These are phyloP conservation scores for Diachasma alloeum DNA, from an alignment of 1,140 invertebrate species.

Conservation along the genomic window DNA sequence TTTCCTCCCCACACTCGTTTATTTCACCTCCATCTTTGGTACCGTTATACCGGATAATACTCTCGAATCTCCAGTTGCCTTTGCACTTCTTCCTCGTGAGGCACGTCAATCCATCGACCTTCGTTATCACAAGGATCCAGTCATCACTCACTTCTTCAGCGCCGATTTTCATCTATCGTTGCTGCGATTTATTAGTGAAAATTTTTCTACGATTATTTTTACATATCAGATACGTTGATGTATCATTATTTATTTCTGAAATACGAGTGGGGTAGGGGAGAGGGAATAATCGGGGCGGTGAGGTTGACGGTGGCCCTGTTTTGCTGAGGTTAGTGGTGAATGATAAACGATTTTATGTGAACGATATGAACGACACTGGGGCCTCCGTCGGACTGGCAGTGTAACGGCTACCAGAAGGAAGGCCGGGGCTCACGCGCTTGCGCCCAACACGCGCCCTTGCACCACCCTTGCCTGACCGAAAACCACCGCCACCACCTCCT, in stretches of 20 bases:
- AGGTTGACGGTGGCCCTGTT: conserved; percentile 1
- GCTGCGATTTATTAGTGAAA: not conserved
- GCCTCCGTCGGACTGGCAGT: conserved; percentile 44
- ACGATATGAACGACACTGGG: conserved; percentile 36
- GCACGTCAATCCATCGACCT: not conserved
- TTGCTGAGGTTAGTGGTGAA: not conserved
- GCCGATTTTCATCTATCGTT: not conserved
- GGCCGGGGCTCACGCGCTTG: conserved; percentile 31
- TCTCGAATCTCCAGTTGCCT: not conserved
- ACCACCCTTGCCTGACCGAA: conserved; percentile 23
- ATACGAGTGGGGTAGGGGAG: not conserved
- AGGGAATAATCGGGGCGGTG: not conserved
- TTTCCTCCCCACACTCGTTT: not conserved
- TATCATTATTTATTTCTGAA: not conserved
- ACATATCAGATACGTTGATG: not conserved
- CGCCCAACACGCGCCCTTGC: conserved; percentile 23
- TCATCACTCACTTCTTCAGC: not conserved
- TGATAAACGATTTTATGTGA: conserved; percentile 30
- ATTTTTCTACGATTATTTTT: not conserved
- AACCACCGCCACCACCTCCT: not conserved
- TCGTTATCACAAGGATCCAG: not conserved
- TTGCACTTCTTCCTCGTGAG: not conserved
- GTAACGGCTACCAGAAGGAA: conserved; percentile 11
- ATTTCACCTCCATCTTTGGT: not conserved
- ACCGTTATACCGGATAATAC: not conserved